Conservation (phyloP, 2,888 invertebrate genomes). For the Temnothorax unifasciatus region DNA sequence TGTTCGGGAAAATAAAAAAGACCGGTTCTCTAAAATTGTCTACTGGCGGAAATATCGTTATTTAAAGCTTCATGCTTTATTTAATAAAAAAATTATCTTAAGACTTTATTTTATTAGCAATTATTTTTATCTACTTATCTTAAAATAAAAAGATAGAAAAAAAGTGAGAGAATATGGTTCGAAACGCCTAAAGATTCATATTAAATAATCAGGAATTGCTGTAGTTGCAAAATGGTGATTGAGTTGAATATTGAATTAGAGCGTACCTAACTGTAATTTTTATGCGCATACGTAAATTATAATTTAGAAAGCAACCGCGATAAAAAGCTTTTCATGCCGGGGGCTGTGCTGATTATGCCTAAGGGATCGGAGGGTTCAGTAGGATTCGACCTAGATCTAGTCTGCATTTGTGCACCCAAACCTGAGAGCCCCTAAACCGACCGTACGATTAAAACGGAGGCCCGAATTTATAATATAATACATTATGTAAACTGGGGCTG, state of each 20-base stretch:
- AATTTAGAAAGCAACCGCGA: conserved; percentile 59
- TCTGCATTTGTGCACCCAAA: conserved; percentile 71
- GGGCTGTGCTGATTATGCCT: conserved; percentile 58
- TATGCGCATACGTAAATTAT: conserved; percentile 57
- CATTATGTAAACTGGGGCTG: conserved; percentile 76
- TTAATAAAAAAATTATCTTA: not conserved
- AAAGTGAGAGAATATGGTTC: not conserved
- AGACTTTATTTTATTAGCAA: not conserved
- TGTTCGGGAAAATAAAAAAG: conserved; percentile 23
- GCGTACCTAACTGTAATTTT: conserved; percentile 19
- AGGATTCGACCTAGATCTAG: conserved; percentile 76
- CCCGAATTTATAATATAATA: conserved; percentile 81
- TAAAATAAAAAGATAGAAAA: not conserved
- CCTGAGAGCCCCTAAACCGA: conserved; percentile 75
- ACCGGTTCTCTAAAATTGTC: conserved; percentile 20
- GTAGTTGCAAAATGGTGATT: not conserved
- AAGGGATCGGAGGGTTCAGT: conserved; percentile 60
- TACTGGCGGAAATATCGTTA: not conserved
- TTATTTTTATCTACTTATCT: not conserved
- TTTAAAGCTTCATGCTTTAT: not conserved
- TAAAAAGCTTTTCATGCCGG: conserved; percentile 59
- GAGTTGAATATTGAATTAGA: conserved; percentile 36
- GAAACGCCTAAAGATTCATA: not conserved
- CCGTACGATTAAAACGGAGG: conserved; percentile 80
- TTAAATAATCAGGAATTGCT: not conserved